Percentiles rank a stretch among this genome's conserved stretches.
Evolutionary conservation across 2,797 vertebrate species (phyloP).

Genomic region (Hipposideros larvatus): DNA sequence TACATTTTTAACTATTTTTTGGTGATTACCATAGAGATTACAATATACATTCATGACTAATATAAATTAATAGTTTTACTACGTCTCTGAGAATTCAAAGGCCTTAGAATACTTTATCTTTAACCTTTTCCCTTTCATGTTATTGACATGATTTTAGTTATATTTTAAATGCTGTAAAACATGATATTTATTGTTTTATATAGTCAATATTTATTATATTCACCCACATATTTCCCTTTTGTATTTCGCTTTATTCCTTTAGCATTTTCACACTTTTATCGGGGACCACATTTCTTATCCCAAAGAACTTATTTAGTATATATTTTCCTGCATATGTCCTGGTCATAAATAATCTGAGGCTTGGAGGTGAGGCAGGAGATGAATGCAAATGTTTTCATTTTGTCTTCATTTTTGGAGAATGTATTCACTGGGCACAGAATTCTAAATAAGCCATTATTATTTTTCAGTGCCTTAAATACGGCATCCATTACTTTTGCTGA

Average conservation of each 20-base stretch:
- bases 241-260: background rate
- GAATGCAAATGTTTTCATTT: background rate
- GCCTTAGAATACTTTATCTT: background rate
- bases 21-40: slow-evolving; percentile 8
- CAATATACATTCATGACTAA: background rate
- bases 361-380: no score
- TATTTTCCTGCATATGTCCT: background rate
- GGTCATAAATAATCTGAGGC: background rate
- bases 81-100: background rate
- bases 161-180: background rate
- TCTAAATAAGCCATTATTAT: background rate
- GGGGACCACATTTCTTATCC: background rate
- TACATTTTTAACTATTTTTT: background rate
- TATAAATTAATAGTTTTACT: background rate
- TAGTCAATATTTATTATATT: background rate
- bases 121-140: background rate
- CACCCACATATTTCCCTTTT: background rate
- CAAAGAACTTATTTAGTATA: background rate
- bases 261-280: background rate
- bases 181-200: background rate
- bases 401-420: background rate
- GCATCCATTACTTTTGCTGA: background rate
- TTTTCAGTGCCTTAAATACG: background rate
- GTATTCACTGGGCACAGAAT: background rate
- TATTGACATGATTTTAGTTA: background rate